These are phyloP conservation scores for Cryptotis parvus DNA, from an alignment of 2,113 vertebrate species.

Conservation along the genomic window DNA sequence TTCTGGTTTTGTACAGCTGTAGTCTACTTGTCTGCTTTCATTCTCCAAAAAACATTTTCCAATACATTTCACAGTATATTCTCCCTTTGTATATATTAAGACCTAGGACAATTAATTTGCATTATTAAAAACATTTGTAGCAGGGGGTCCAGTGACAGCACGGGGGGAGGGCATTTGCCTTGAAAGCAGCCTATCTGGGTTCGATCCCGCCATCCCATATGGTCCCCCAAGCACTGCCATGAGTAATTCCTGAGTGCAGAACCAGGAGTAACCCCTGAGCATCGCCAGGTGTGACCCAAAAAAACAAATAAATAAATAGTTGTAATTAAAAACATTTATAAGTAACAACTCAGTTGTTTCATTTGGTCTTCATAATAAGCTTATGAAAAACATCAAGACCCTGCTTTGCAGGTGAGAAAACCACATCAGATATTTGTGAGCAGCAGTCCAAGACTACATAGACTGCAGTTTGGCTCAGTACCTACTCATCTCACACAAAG, in stretches of 20 bases:
- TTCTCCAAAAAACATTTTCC: slow-evolving; percentile 1
- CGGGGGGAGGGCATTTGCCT: too few species aligned
- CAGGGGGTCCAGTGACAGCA: too few species aligned
- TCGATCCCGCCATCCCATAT: too few species aligned
- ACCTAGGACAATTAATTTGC: not conserved
- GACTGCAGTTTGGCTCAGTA: not conserved
- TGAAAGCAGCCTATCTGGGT: too few species aligned
- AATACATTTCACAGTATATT: not conserved
- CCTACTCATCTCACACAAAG: not conserved
- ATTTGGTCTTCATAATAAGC: not conserved
- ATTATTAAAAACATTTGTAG: too few species aligned
- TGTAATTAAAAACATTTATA: too few species aligned
- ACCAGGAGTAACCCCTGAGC: too few species aligned
- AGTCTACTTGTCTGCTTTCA: slow-evolving; percentile 1
- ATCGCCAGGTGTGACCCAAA: too few species aligned
- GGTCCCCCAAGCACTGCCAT: too few species aligned
- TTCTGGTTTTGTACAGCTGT: not conserved
- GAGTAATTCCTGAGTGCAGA: too few species aligned
- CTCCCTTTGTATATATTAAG: not conserved
- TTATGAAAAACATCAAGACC: not conserved
- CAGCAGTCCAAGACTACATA: not conserved
- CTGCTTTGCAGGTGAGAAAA: slow-evolving; percentile 13
- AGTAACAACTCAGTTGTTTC: not conserved
- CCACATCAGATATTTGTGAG: slow-evolving; percentile 6
- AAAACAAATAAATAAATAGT: too few species aligned